Conservation (phyloP, 92 coral and sea anemone genomes). For the Phymanthus crucifer region DNA sequence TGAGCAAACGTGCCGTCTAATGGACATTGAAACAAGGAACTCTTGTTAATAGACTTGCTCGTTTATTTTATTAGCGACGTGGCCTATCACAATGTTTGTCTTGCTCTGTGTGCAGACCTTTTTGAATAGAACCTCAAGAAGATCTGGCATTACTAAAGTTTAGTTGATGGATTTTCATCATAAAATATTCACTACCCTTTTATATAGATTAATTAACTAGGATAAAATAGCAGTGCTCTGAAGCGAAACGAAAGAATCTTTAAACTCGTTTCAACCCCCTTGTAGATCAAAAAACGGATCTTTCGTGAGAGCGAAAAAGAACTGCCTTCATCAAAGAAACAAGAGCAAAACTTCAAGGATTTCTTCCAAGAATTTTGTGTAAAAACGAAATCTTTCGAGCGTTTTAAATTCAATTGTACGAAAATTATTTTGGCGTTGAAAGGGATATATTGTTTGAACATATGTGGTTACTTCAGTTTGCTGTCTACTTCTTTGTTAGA, state of each 20-base stretch:
- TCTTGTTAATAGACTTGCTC: background rate
- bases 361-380: background rate
- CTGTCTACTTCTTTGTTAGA: background rate
- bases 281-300: background rate
- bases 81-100: background rate
- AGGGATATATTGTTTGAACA: background rate
- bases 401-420: background rate
- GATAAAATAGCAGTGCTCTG: constrained; percentile 6
- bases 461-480: background rate
- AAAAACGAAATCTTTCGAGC: background rate
- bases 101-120: background rate
- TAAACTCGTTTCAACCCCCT: background rate
- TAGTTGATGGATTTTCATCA: background rate
- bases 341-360: background rate
- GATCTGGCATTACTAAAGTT: background rate
- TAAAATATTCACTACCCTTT: background rate
- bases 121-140: background rate
- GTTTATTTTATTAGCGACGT: background rate
- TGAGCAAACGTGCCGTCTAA: background rate
- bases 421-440: background rate
- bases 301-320: background rate
- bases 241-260: constrained; percentile 31
- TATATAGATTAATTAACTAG: background rate
- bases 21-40: background rate
- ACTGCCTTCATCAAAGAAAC: background rate